Percentiles rank a stretch among this genome's conserved stretches.
phyloP scores from a whole-genome alignment of 2,888 invertebrate genomes.

The Habroteleia sp. region DNA sequence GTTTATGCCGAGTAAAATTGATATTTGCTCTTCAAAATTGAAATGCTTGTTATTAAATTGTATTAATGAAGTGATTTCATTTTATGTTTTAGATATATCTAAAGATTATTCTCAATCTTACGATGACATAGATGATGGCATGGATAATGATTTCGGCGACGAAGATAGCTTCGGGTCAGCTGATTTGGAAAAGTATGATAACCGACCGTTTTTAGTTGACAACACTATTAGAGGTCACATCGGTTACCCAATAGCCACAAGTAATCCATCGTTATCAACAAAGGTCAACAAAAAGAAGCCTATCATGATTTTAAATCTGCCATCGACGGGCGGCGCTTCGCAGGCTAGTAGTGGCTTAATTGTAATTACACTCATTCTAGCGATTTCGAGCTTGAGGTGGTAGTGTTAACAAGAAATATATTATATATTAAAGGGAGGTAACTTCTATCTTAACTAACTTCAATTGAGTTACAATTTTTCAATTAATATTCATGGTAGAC shows the following conservation, averaged over 20 bases:
- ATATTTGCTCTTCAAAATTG: no score
- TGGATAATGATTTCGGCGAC: constrained; percentile 82
- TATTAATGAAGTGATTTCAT: no score
- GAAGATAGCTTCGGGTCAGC: constrained; percentile 77
- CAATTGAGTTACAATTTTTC: not conserved
- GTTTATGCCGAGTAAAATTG: no score
- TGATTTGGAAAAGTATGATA: constrained; percentile 72
- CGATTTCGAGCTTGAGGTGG: constrained; percentile 59
- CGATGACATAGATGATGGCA: constrained; percentile 87
- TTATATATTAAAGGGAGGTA: constrained; percentile 16
- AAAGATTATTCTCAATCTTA: constrained; percentile 83
- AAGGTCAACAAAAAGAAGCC: constrained; percentile 71
- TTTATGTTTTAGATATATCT: constrained; percentile 68
- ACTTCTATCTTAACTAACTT: constrained; percentile 25
- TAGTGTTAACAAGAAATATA: constrained; percentile 38
- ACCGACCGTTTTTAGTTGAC: constrained; percentile 73
- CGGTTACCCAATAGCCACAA: constrained; percentile 68
- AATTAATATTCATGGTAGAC: no score
- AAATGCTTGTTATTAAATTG: no score
- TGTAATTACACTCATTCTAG: constrained; percentile 56
- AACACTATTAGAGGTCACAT: constrained; percentile 76
- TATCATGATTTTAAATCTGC: constrained; percentile 52
- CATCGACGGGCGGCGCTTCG: constrained; percentile 61
- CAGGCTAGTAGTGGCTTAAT: constrained; percentile 64
- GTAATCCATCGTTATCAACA: constrained; percentile 58